Conservation (phyloP, 2,888 invertebrate genomes). For the Pristionchus exspectatus region DNA sequence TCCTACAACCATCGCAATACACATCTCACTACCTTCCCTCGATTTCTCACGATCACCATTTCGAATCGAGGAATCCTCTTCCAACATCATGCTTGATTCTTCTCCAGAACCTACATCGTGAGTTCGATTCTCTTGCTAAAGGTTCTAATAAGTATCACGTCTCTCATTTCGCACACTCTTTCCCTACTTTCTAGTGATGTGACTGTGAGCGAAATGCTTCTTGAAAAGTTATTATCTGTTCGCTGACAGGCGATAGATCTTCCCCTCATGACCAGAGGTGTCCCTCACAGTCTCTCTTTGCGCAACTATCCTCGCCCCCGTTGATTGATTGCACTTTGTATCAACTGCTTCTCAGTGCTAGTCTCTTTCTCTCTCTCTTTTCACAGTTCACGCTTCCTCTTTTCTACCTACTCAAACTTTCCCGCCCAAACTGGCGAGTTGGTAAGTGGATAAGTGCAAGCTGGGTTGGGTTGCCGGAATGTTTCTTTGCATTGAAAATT, state of each 20-base stretch:
- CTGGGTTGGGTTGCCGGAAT: no score
- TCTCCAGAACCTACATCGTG: no score
- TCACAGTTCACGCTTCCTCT: not conserved
- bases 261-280: not conserved
- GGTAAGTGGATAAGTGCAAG: not conserved
- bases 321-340: slow-evolving; percentile 17
- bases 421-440: slow-evolving; percentile 5
- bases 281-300: not conserved
- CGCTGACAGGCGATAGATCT: not conserved
- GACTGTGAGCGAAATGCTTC: no score
- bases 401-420: not conserved
- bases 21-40: not conserved
- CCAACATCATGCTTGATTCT: no score
- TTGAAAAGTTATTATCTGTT: not conserved
- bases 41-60: not conserved
- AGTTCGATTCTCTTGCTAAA: no score
- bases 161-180: no score
- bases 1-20: not conserved
- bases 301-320: not conserved
- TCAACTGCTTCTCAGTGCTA: not conserved
- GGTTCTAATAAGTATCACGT: no score
- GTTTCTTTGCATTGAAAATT: no score
- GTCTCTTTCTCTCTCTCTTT: not conserved
- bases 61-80: not conserved
- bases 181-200: no score